Conservation (phyloP, 2,113 vertebrate species). For the Emydura subglobosa region DNA sequence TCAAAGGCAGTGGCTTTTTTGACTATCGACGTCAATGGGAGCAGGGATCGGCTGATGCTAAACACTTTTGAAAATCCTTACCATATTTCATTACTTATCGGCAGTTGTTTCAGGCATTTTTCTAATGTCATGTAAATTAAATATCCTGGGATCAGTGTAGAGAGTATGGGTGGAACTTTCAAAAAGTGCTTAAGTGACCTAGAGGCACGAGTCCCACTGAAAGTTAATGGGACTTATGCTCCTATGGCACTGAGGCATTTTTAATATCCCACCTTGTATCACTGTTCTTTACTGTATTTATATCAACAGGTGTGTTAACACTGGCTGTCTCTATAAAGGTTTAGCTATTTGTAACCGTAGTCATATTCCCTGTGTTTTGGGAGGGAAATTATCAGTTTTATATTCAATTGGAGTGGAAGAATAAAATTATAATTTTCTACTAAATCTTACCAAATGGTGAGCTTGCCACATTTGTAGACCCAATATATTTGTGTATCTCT, state of each 20-base stretch:
- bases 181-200: neutral
- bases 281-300: constrained; percentile 18
- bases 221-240: neutral
- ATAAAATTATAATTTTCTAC: neutral
- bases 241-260: neutral
- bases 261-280: neutral
- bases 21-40: neutral
- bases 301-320: constrained; percentile 35
- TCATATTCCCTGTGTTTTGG: no score
- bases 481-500: neutral
- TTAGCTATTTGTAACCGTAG: no score
- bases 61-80: neutral
- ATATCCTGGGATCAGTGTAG: neutral
- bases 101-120: neutral
- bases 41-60: neutral
- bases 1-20: neutral
- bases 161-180: neutral
- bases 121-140: neutral
- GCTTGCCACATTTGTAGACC: neutral
- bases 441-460: neutral
- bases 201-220: neutral
- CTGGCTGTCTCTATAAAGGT: neutral
- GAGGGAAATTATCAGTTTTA: neutral
- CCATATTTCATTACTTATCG: neutral
- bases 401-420: neutral